These are phyloP conservation scores for Drosophila mercatorum DNA, from an alignment of 2,888 invertebrate genomes.

Conservation along the genomic window DNA sequence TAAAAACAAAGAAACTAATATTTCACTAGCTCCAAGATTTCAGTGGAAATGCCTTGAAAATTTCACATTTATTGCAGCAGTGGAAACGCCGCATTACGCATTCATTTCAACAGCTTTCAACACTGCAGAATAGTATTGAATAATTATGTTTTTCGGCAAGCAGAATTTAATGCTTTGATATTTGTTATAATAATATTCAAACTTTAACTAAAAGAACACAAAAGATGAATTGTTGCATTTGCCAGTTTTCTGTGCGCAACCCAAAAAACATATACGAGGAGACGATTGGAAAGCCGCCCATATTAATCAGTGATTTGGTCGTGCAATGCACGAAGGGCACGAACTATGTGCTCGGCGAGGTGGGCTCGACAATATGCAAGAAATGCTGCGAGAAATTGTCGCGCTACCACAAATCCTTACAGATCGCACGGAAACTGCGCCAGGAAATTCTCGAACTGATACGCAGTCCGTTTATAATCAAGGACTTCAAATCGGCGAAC, in stretches of 20 bases:
- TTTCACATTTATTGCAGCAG: background rate
- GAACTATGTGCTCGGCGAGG: slow-evolving; percentile 45
- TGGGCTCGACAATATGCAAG: slow-evolving; percentile 63
- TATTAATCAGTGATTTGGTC: slow-evolving; percentile 65
- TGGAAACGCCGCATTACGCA: slow-evolving; percentile 1
- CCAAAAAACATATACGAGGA: slow-evolving; percentile 65
- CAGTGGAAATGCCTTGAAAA: background rate
- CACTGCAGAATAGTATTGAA: slow-evolving; percentile 32
- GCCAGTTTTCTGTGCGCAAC: slow-evolving; percentile 66
- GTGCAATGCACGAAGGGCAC: slow-evolving; percentile 68
- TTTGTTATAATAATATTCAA: slow-evolving; percentile 13
- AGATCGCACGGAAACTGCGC: slow-evolving; percentile 67
- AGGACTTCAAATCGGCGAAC: slow-evolving; percentile 51
- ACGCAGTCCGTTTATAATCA: slow-evolving; percentile 56
- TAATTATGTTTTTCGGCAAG: slow-evolving; percentile 33
- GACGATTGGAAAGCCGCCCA: slow-evolving; percentile 65
- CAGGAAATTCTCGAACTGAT: slow-evolving; percentile 66
- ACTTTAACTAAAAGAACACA: slow-evolving; percentile 11
- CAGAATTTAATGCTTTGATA: slow-evolving; percentile 30
- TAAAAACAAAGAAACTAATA: no score
- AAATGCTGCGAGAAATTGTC: slow-evolving; percentile 68
- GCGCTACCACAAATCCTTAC: slow-evolving; percentile 69
- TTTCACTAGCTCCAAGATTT: no score
- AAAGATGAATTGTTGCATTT: slow-evolving; percentile 75
- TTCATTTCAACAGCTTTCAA: background rate